Base-by-base conservation (phyloP, 2,113 vertebrate species). In the Petroica traversi region DNA sequence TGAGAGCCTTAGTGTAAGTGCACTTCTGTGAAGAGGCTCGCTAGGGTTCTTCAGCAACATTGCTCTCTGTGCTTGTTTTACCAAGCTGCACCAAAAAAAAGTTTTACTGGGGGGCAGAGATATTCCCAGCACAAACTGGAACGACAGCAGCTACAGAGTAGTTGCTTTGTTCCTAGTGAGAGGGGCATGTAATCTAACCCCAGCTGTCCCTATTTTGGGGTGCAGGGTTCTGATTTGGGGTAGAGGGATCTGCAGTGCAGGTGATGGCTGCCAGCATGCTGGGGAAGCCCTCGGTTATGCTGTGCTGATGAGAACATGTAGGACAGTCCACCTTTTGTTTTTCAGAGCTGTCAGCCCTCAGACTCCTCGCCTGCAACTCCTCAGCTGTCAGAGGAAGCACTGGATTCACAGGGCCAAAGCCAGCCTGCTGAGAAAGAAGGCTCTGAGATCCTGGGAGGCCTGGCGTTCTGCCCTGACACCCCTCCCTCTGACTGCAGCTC, bases 1-100 rank as follows among this genome's bases (percentile, higher is more conserved):
- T 33, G 98, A 99, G 96, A 99, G 99, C 96, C 98, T 99, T 49
- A 97, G 95, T 71, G 99, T 99, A 98, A 98, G 97, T 98, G 93
- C 9, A 59, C 96, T 90, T 76, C 93, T 88, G 67, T 97, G 85
- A 83, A 96, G 96, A 97, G 91, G 75, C 88, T 97, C 88, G 77
- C 80, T 81, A 87, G 92, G 61, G 84, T 92, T 85, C 77, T 93
- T 88, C 72, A 95, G 80, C 89, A 92, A 2, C 4, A 0, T 23
- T 40, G 15, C 71, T 88, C 79, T 66, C 64, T 77, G 51, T 36
- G 33, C 64, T 31, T 84, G 73, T 49, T 77, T 73, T 74, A 29
- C 74, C 40, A 72, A 6, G 1, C 38, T 67, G 48, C 73, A 59
- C 31, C 31, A 41, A 51, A 82, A 90, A 10, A 29, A 62, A 68